Evolutionary conservation across 1,140 invertebrate genomes (phyloP), one percentile per base, ranked within the genome.

Genomic region (Eriosoma lanigerum): DNA sequence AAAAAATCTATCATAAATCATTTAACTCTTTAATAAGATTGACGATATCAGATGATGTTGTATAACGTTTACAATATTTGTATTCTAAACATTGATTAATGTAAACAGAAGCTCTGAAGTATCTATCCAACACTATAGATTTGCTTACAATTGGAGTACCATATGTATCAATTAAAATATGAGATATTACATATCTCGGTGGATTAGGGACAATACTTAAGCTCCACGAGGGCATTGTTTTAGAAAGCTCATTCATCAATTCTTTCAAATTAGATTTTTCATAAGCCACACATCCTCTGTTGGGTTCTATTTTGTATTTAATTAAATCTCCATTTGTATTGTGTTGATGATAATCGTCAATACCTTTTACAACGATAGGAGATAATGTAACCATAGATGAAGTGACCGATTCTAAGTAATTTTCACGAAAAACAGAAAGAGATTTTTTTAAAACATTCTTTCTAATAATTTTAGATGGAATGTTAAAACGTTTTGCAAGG

Each of bases 191-290:
- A 60, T 60, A 78, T 1, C 75, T 44, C 3, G 38, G 2, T 54
- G 75, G 75, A 62, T 78, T 62, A 17, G 32, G 26, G 15, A 62
- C 38, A 19, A 60, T 78, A 6, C 56, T 62, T n/a, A 78, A 62
- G 24, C 56, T 78, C 75, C 75, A 78, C 9, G 75, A 78, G 0
- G 75, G 75, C 75, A 78, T 78, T 19, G 75, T 78, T 62, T 62
- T 78, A 26, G 56, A 44, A 6, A 78, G 56, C 62, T 78, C 75
- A 12, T 21, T 1, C 56, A 78, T 78, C n/a, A 78, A 46, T 2
- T 78, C 75, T 46, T 78, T 62, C n/a, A 78, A 46, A 13, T 78
- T 78, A 13, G 8, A 13, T 48, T 62, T 78, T 78, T 78, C 75
- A 78, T 60, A 78, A 8, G 56, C 75, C 5, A 3, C 29, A 46